Evolutionary conservation across 2,888 invertebrate genomes (phyloP), one percentile per base, ranked within the genome.

Genomic region (Drosophila flavopinicola): DNA sequence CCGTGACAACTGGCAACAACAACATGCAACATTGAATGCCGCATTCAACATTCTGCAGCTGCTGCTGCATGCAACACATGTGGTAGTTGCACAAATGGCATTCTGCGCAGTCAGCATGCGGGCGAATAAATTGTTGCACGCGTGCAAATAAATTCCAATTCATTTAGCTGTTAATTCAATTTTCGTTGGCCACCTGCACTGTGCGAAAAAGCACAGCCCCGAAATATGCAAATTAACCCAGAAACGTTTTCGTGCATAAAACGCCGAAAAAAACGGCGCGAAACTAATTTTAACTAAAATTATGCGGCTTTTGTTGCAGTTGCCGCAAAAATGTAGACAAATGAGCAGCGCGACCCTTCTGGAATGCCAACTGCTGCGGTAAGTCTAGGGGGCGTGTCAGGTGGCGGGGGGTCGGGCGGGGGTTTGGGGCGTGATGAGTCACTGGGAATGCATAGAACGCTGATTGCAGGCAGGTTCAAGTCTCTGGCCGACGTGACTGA

Each of bases 231-330:
- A 80, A 80, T 80, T 80, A 83, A 83, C 80, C 80, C 68, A 78
- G 65, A 80, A 80, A 83, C 83, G 66, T 75, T 79, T 64, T 80
- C 80, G 78, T 76, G 80, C 80, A 80, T 79, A 71, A 80, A 83
- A 83, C 76, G 71, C 63, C 68, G 54, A 76, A 78, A 83, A 68
- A 13, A 9, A 29, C 4, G 17, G n/a, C 0, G 3, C 1, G 13
- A 29, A 13, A 6, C 13, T 27, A 6, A 11, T 73, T 61, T 75
- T 70, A 71, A 68, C 83, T 67, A 63, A 78, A 80, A 76, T 83
- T 73, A 80, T 83, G 83, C 79, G 68, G 56, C 73, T 75, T 78
- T 80, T 69, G 72, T 60, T 30, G 59, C 44, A 15, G 15, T 37
- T 17, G 20, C 32, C 39, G 32, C 25, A 20, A 25, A 60, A 58